These are phyloP conservation scores for Sarotherodon lohbergeri DNA, from an alignment of 2,113 vertebrate species.

Conservation along the genomic window DNA sequence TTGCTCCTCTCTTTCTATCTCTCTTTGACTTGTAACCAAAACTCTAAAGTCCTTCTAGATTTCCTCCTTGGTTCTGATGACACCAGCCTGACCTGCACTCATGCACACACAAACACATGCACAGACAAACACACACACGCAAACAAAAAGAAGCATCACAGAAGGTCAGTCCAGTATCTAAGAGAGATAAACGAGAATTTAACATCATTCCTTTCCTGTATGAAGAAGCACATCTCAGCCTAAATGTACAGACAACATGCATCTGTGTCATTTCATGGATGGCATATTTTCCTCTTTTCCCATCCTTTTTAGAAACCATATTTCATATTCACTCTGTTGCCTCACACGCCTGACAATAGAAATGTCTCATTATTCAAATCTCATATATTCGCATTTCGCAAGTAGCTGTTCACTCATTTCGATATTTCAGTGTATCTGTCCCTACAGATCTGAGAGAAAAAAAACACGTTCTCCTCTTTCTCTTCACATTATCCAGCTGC, in stretches of 20 bases:
- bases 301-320: slow-evolving; percentile 26
- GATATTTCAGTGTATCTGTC: slow-evolving; percentile 40
- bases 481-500: slow-evolving; percentile 14
- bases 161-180: slow-evolving; percentile 24
- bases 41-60: slow-evolving; percentile 74
- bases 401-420: slow-evolving; percentile 37
- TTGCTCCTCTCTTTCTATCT: slow-evolving; percentile 45
- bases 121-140: background rate
- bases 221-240: background rate
- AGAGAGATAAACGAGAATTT: slow-evolving; percentile 62
- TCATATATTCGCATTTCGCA: background rate
- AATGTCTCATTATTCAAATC: slow-evolving; percentile 17
- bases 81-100: slow-evolving; percentile 61
- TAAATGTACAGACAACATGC: background rate
- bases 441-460: slow-evolving; percentile 52
- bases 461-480: background rate
- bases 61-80: slow-evolving; percentile 69
- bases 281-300: slow-evolving; percentile 3
- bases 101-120: slow-evolving; percentile 22
- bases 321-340: slow-evolving; percentile 1
- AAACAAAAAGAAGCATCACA: background rate
- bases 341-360: slow-evolving; percentile 6
- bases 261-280: slow-evolving; percentile 31
- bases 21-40: slow-evolving; percentile 71
- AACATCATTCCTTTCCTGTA: slow-evolving; percentile 44